Percentiles rank a stretch among this genome's conserved stretches.
Conservation (phyloP, 2,888 invertebrate species). For the Mesochorus sp. region DNA sequence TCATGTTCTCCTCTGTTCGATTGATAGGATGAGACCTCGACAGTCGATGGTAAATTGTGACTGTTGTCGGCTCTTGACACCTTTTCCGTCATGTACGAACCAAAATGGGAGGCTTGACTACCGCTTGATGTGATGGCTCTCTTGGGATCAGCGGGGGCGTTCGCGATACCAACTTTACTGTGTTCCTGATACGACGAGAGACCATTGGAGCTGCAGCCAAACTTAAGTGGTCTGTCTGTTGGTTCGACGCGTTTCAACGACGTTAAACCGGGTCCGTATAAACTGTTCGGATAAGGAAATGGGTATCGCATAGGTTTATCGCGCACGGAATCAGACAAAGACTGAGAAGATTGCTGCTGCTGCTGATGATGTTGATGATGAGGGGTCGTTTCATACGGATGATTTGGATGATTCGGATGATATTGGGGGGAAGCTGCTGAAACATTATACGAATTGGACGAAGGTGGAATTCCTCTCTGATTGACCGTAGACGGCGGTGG, state of each 20-base stretch:
- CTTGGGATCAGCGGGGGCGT: slow-evolving; percentile 74
- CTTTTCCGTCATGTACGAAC: slow-evolving; percentile 67
- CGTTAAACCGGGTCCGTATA: no score
- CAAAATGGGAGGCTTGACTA: slow-evolving; percentile 68
- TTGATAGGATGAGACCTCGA: slow-evolving; percentile 83
- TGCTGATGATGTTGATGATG: slow-evolving; percentile 14
- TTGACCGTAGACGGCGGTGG: slow-evolving; percentile 81
- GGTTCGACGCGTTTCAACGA: no score
- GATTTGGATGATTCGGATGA: slow-evolving; percentile 44
- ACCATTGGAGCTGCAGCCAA: slow-evolving; percentile 49
- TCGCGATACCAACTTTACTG: slow-evolving; percentile 71
- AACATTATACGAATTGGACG: slow-evolving; percentile 76
- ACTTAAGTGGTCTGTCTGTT: no score
- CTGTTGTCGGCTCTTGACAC: slow-evolving; percentile 70
- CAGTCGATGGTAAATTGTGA: slow-evolving; percentile 84
- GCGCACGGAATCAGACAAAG: slow-evolving; percentile 79
- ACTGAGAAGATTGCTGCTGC: slow-evolving; percentile 19
- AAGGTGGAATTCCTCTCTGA: slow-evolving; percentile 81
- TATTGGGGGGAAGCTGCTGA: slow-evolving; percentile 68
- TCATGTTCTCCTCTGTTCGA: slow-evolving; percentile 80
- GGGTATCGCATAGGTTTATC: no score
- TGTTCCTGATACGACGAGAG: slow-evolving; percentile 66
- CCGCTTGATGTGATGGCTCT: slow-evolving; percentile 52
- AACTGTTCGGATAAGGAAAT: no score
- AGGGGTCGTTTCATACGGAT: slow-evolving; percentile 24